Conservation (phyloP, 1,140 invertebrate genomes). For the Pteromalus puparum region DNA sequence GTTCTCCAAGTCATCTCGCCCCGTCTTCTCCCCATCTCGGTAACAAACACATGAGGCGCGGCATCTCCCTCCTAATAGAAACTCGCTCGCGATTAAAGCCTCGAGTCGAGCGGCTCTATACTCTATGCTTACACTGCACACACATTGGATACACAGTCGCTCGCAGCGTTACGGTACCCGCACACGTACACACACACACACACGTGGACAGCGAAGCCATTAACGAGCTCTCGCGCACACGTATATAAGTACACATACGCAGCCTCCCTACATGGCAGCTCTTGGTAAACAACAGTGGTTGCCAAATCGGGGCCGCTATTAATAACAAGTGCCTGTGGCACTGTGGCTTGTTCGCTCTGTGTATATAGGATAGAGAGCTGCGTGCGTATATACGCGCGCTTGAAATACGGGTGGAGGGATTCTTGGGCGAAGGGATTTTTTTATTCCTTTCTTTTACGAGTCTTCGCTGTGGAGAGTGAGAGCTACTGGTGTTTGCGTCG, state of each 20-base stretch:
- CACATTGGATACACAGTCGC: not conserved
- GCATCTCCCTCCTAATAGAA: not conserved
- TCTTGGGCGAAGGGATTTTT: not conserved
- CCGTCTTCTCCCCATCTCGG: not conserved
- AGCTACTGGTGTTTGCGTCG: not conserved
- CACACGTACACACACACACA: constrained; percentile 49
- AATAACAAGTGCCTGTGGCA: constrained; percentile 49
- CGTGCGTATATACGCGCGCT: not conserved
- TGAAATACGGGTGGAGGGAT: not conserved
- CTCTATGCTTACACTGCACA: too few relatives aligned
- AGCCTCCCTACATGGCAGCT: constrained; percentile 67
- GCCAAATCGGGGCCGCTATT: constrained; percentile 71
- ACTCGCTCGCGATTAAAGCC: not conserved
- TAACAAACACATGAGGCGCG: not conserved
- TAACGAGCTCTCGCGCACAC: constrained; percentile 51
- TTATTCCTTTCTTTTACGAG: not conserved
- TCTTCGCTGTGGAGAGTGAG: not conserved
- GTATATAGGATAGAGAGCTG: constrained; percentile 4
- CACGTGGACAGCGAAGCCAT: constrained; percentile 51
- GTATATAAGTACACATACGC: constrained; percentile 35
- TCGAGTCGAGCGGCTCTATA: not conserved
- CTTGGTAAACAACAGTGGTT: constrained; percentile 73
- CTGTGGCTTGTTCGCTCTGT: not conserved
- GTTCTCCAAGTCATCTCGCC: not conserved
- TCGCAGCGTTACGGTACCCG: not conserved